Evolutionary conservation across 2,888 invertebrate genomes (phyloP).

Genomic region (Apamea crenata): DNA sequence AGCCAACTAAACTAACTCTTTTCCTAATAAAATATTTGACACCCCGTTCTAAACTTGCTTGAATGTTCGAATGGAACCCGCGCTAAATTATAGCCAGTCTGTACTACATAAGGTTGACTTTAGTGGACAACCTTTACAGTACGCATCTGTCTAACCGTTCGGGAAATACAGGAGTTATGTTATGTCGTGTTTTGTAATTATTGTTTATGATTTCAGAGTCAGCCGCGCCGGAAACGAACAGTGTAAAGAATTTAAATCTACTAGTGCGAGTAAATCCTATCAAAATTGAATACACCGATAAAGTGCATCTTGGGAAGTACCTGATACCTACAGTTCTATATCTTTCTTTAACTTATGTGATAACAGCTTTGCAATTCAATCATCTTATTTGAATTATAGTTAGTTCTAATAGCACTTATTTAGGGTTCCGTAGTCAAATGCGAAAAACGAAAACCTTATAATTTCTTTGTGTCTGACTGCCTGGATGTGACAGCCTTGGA

Average conservation of each 20-base stretch:
- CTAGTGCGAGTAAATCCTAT: slow-evolving; percentile 25
- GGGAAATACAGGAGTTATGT: too few species aligned
- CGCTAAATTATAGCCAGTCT: too few species aligned
- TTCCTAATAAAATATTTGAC: too few species aligned
- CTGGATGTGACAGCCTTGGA: background rate
- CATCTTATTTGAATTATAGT: slow-evolving; percentile 24
- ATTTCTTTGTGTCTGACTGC: background rate
- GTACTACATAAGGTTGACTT: too few species aligned
- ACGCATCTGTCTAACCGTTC: background rate
- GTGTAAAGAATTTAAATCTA: slow-evolving; percentile 16
- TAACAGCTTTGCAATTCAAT: slow-evolving; percentile 25
- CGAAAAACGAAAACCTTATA: background rate
- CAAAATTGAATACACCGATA: slow-evolving; percentile 29
- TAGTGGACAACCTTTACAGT: background rate
- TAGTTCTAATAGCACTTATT: background rate
- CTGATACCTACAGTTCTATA: slow-evolving; percentile 13
- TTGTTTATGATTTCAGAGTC: slow-evolving; percentile 25
- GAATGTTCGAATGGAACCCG: too few species aligned
- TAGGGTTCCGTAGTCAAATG: background rate
- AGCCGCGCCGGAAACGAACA: background rate
- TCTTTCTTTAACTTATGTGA: slow-evolving; percentile 13
- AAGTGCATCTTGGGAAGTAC: slow-evolving; percentile 31
- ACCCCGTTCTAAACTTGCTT: too few species aligned
- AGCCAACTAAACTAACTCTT: too few species aligned
- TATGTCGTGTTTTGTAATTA: background rate